phyloP scores from a whole-genome alignment of 1,140 invertebrate species.

The Apis florea region DNA sequence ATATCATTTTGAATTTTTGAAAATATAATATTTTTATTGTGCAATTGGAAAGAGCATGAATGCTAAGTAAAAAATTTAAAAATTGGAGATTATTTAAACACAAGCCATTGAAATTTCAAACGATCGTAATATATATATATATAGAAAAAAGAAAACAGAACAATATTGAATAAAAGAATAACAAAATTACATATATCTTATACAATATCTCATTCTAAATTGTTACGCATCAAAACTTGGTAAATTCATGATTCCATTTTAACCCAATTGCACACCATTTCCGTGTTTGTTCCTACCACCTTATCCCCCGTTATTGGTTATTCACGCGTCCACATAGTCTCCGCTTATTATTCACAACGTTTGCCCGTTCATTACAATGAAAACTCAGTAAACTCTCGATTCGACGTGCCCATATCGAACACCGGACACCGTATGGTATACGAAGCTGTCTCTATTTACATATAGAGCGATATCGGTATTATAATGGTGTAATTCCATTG shows the following conservation, averaged over 20 bases:
- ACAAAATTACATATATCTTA: neutral
- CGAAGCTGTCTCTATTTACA: neutral
- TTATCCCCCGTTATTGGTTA: neutral
- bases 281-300: neutral
- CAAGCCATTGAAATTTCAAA: no score
- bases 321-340: neutral
- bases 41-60: no score
- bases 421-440: no score
- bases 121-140: no score
- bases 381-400: constrained; percentile 4
- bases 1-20: no score
- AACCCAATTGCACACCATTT: neutral
- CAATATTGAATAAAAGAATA: neutral
- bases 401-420: neutral
- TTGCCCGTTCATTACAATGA: constrained; percentile 4
- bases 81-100: no score
- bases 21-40: no score
- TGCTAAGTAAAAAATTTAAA: no score
- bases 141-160: no score
- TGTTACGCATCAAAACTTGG: no score
- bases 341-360: constrained; percentile 12
- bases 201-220: neutral
- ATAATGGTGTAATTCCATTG: constrained; percentile 41
- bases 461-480: constrained; percentile 39
- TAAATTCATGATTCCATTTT: neutral